phyloP scores from a whole-genome alignment of 1,140 invertebrate genomes.

The Arctopsyche grandis region DNA sequence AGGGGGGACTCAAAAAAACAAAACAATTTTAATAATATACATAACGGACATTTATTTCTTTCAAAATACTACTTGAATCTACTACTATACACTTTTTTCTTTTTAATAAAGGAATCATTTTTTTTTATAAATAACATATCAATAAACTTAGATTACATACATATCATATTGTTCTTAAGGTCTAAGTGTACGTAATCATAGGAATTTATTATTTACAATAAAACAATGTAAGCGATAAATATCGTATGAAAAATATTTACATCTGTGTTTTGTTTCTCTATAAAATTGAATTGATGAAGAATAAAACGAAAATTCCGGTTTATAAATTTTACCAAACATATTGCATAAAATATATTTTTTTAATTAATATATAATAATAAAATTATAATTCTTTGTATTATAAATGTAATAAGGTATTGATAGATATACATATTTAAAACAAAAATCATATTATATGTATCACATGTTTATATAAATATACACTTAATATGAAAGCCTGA shows the following conservation, averaged over 20 bases:
- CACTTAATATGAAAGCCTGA: constrained; percentile 1
- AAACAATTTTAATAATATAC: constrained; percentile 51
- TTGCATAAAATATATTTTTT: neutral
- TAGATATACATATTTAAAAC: neutral
- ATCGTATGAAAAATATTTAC: constrained; percentile 2
- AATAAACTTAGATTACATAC: neutral
- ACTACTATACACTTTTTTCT: constrained; percentile 38
- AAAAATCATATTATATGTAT: neutral
- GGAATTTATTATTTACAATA: constrained; percentile 18
- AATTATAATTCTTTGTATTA: neutral
- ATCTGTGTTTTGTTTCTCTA: neutral
- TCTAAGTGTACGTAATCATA: constrained; percentile 12
- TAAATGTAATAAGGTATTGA: neutral
- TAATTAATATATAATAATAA: neutral
- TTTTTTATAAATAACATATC: constrained; percentile 42
- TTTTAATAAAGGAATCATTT: constrained; percentile 43
- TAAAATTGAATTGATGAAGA: neutral
- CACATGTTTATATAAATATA: neutral
- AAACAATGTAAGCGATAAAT: constrained; percentile 4
- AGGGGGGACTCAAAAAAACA: constrained; percentile 12
- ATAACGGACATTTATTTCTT: constrained; percentile 55
- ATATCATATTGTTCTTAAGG: neutral
- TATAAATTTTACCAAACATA: too few species aligned
- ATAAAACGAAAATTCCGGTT: too few species aligned
- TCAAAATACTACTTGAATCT: constrained; percentile 41